Evolutionary conservation across 2,113 vertebrate genomes (phyloP).

Genomic region (Chaetodon auriga): DNA sequence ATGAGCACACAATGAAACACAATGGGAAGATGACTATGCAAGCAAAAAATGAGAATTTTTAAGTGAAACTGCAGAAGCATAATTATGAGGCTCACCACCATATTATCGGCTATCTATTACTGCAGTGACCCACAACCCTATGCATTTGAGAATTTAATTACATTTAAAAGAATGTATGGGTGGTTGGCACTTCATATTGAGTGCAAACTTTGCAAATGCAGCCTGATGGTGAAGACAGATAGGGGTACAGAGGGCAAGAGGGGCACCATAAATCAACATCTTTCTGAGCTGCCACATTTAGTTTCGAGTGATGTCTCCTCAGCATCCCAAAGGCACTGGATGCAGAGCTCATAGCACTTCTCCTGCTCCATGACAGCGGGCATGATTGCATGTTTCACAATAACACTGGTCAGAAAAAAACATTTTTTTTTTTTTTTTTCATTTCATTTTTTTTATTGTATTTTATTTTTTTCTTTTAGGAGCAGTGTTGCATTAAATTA

Average conservation of each 20-base stretch:
- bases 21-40: not conserved
- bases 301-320: conserved; percentile 73
- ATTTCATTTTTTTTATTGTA: conserved; percentile 14
- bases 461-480: conserved; percentile 11
- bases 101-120: conserved; percentile 11
- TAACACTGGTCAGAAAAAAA: conserved; percentile 41
- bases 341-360: conserved; percentile 63
- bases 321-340: conserved; percentile 58
- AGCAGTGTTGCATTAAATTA: not conserved
- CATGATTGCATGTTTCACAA: conserved; percentile 63
- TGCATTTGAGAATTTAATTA: too few relatives aligned
- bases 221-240: conserved; percentile 71
- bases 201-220: conserved; percentile 73
- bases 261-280: conserved; percentile 82
- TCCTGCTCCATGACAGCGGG: conserved; percentile 59
- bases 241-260: conserved; percentile 72
- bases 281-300: conserved; percentile 77
- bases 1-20: not conserved
- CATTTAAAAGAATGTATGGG: conserved; percentile 53
- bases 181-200: conserved; percentile 65
- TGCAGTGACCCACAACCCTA: not conserved
- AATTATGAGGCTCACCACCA: not conserved
- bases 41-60: not conserved
- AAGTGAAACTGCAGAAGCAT: not conserved
- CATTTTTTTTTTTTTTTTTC: conserved; percentile 7